Evolutionary conservation across 2,888 invertebrate species (phyloP), one percentile per base, ranked within the genome.

Genomic region (Chloroclystis v-ata): DNA sequence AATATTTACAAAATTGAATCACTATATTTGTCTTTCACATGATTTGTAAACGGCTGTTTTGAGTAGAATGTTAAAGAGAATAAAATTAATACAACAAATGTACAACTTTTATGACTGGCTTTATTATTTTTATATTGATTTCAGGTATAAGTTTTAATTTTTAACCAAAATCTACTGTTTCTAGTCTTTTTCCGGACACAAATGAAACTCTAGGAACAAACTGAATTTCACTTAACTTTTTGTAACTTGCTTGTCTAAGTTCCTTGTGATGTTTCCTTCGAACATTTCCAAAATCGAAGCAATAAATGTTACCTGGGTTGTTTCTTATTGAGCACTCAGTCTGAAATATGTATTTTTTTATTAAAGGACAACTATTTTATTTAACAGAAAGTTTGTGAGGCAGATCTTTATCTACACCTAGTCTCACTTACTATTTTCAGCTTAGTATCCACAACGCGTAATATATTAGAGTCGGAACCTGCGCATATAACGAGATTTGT

Each of bases 371-470:
- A n/a, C n/a, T n/a, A n/a, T n/a, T n/a, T n/a, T n/a, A n/a, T n/a
- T n/a, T n/a, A n/a, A n/a, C n/a, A n/a, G n/a, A n/a, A n/a, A n/a
- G n/a, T n/a, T n/a, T n/a, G n/a, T n/a, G n/a, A n/a, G n/a, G n/a
- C n/a, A n/a, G n/a, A n/a, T n/a, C n/a, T n/a, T n/a, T n/a, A n/a
- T n/a, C n/a, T n/a, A n/a, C n/a, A n/a, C n/a, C n/a, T n/a, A n/a
- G n/a, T n/a, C n/a, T n/a, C n/a, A 3, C 78, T 89, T 84, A 92
- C 92, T 47, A 82, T 73, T 69, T 89, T 87, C 60, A 89, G 79
- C 61, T 87, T 89, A 37, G 89, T 69, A 65, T 92, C 91, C n/a
- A 92, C 84, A 4, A 92, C 75, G 51, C 91, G 76, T 40, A 93
- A 66, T 26, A 91, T 72, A 67, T 92, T 90, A 0, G 84, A 75